Conservation (phyloP, 1,140 invertebrate genomes). For the Drosophila mayri region DNA sequence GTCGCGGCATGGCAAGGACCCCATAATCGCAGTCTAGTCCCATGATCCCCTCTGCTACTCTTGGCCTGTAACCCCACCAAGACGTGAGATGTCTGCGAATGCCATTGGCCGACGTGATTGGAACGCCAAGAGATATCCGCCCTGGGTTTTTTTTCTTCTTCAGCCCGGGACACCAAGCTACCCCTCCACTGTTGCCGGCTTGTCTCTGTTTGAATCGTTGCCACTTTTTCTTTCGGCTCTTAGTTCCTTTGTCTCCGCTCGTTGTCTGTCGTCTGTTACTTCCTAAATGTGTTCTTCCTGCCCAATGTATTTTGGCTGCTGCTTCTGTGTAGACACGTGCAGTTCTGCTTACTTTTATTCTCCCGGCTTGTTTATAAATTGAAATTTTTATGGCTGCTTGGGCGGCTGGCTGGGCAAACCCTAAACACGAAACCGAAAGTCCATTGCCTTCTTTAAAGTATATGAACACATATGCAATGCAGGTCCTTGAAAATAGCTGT, state of each 20-base stretch:
- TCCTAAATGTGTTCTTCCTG: constrained; percentile 47
- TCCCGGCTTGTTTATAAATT: constrained; percentile 69
- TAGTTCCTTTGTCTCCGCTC: constrained; percentile 56
- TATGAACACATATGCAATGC: constrained; percentile 5
- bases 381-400: constrained; percentile 60
- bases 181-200: constrained; percentile 5
- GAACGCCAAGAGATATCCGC: constrained; percentile 70
- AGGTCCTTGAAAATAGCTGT: constrained; percentile 71
- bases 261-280: constrained; percentile 28
- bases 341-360: constrained; percentile 60
- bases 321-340: constrained; percentile 49
- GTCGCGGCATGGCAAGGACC: constrained; percentile 42
- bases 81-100: constrained; percentile 68
- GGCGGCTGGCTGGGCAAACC: constrained; percentile 28
- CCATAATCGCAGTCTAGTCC: constrained; percentile 37
- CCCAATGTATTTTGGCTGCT: constrained; percentile 58
- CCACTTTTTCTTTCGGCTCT: constrained; percentile 56
- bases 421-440: constrained; percentile 43
- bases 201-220: constrained; percentile 19
- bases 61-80: constrained; percentile 8
- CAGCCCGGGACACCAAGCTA: constrained; percentile 1
- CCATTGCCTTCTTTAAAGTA: constrained; percentile 57
- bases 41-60: background rate
- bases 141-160: constrained; percentile 21
- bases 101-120: constrained; percentile 59